These are phyloP conservation scores for Cnemophilus loriae DNA, from an alignment of 2,113 vertebrate genomes.

Conservation along the genomic window DNA sequence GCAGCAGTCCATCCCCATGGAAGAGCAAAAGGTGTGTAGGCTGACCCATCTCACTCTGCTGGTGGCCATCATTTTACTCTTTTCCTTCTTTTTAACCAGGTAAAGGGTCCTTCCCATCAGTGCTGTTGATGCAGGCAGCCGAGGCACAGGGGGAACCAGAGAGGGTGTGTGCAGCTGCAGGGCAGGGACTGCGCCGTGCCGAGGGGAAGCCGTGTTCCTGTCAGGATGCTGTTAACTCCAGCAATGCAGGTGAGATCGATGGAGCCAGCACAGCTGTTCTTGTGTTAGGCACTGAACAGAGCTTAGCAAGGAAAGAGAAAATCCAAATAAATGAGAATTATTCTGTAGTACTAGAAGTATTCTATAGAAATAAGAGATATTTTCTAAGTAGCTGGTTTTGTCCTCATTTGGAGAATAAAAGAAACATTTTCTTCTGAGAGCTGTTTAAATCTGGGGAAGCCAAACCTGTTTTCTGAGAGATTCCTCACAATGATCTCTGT, in stretches of 20 bases:
- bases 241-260: background rate
- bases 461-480: background rate
- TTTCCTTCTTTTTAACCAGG: background rate
- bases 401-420: background rate
- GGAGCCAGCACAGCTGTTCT: background rate
- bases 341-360: background rate
- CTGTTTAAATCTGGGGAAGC: background rate
- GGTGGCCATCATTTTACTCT: background rate
- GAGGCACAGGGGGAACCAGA: background rate
- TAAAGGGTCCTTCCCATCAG: background rate
- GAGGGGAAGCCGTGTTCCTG: background rate
- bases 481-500: background rate
- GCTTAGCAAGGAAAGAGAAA: background rate
- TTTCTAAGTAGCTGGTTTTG: background rate
- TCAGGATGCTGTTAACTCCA: background rate
- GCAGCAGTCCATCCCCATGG: no score
- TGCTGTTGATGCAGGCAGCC: background rate
- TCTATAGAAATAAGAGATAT: background rate
- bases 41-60: background rate
- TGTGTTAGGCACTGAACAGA: background rate
- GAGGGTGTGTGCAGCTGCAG: background rate
- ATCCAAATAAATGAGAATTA: background rate
- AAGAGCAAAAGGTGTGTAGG: background rate
- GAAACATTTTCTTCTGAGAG: background rate
- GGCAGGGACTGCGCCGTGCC: background rate